Evolutionary conservation across 1,140 invertebrate genomes (phyloP).

Genomic region (Chymomyza costata): DNA sequence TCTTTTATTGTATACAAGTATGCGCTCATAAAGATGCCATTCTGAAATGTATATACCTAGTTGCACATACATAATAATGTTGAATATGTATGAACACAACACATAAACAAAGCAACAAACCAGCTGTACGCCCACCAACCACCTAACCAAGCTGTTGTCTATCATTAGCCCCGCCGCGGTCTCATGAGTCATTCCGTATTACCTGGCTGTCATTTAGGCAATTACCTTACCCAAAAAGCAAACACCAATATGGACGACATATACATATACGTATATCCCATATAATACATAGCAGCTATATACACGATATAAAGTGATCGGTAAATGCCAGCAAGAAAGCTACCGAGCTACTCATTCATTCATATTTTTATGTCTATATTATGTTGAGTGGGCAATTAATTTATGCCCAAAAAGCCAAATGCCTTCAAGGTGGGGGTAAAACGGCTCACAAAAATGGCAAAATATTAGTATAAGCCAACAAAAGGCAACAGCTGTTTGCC

Average conservation of each 20-base stretch:
- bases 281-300: slow-evolving; percentile 3
- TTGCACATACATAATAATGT: too few species aligned
- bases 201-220: slow-evolving; percentile 54
- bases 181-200: slow-evolving; percentile 44
- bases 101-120: too few species aligned
- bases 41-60: too few species aligned
- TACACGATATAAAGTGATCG: slow-evolving; percentile 11
- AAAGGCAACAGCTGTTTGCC: slow-evolving; percentile 45
- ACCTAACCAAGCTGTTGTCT: slow-evolving; percentile 7
- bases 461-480: too few species aligned
- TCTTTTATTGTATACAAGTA: too few species aligned
- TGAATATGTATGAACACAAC: too few species aligned
- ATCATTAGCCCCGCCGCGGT: slow-evolving; percentile 14
- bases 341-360: slow-evolving; percentile 37
- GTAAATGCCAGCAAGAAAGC: slow-evolving; percentile 37
- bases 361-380: slow-evolving; percentile 45
- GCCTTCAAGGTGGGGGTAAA: too few species aligned
- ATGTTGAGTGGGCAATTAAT: slow-evolving; percentile 17
- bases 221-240: slow-evolving; percentile 46
- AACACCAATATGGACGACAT: slow-evolving; percentile 24
- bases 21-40: too few species aligned
- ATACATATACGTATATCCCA: neutral
- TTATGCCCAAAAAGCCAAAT: slow-evolving; percentile 53
- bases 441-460: too few species aligned
- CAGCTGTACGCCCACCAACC: neutral